These are phyloP conservation scores for Gnathonemus longibarbis DNA, from an alignment of 2,113 vertebrate genomes.

Conservation along the genomic window DNA sequence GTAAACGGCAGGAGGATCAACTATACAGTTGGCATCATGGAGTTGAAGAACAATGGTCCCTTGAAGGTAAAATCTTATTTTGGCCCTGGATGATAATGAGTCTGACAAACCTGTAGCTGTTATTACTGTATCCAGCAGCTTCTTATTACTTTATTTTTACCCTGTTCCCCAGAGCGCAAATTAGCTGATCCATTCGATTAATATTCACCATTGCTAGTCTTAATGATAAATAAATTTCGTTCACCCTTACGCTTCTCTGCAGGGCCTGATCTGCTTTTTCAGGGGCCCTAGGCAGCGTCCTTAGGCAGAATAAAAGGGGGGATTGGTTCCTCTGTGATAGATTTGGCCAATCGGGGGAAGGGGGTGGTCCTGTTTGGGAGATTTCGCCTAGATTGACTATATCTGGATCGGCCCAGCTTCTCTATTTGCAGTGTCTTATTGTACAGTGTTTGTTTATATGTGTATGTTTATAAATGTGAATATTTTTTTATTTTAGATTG, in stretches of 20 bases:
- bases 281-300: neutral
- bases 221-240: neutral
- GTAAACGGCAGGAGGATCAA: constrained; percentile 93
- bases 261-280: neutral
- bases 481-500: constrained; percentile 65
- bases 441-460: neutral
- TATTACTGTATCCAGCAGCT: neutral
- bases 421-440: neutral
- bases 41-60: constrained; percentile 89
- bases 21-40: constrained; percentile 93
- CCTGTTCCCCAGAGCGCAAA: too few relatives aligned
- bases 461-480: neutral
- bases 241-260: neutral
- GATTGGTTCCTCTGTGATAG: neutral
- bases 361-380: neutral
- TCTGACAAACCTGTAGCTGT: neutral
- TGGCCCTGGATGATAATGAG: neutral
- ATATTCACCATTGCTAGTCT: neutral
- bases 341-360: neutral
- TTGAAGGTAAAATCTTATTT: constrained; percentile 71
- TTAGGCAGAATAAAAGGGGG: neutral
- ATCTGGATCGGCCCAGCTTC: neutral
- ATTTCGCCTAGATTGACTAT: neutral
- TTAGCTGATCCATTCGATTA: neutral
- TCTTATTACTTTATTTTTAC: neutral